Base-by-base conservation (phyloP, 2,797 vertebrate genomes). In the Pterois miles region DNA sequence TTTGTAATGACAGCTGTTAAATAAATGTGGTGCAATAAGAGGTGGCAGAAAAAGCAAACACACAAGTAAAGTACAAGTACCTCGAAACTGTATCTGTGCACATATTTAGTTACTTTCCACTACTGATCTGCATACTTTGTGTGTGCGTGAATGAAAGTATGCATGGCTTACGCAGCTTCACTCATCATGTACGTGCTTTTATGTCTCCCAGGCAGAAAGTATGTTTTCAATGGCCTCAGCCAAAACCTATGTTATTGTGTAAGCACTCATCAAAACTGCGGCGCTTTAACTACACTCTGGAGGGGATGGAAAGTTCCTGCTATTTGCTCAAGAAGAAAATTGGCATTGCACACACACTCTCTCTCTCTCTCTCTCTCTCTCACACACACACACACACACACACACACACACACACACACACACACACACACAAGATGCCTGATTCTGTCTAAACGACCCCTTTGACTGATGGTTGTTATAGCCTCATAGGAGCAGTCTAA, bases 181-280 rank as follows among this genome's bases (percentile, higher is more conserved):
- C 20, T 65, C 75, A 60, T 88, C 69, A 59, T 72, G 22, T 65
- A 36, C 6, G 2, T 65, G 58, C 16, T 70, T 82, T 50, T 52
- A 68, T 68, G 64, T 81, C 66, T 77, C 65, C 33, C 13, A 68
- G 71, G 33, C 81, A 53, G 52, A 74, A 80, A 86, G 71, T 74
- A 46, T 85, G 65, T 84, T 85, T 87, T 86, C 34, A 76, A 52
- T 75, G 65, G 74, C 58, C 68, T 62, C 63, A 43, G 13, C 58
- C 43, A 86, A 69, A 86, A 54, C 25, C 53, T 11, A 1, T 53
- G 25, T 71, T 72, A 79, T 88, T 90, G 76, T 85, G 86, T 75
- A 85, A 91, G 50, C 33, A 14, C 81, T 79, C 65, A 62, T 73
- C 50, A 68, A 85, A 88, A 90, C 84, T 85, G 1, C 88, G 89